Conservation (phyloP, 2,888 invertebrate species). For the Sussaba pulchella region DNA sequence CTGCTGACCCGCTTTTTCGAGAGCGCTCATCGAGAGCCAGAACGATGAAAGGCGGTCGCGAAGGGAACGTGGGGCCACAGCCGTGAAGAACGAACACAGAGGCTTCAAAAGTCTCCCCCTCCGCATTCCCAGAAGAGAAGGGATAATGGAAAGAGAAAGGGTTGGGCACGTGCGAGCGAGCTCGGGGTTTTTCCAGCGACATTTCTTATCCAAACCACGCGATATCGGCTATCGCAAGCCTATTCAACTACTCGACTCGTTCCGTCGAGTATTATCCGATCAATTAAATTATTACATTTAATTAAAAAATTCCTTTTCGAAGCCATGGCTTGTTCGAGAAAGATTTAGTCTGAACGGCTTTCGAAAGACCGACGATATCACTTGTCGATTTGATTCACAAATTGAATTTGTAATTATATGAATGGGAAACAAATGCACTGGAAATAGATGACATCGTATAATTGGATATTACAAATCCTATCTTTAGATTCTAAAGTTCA, state of each 20-base stretch:
- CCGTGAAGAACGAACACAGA: constrained; percentile 13
- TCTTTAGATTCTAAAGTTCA: no score
- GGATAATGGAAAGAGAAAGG: constrained; percentile 30
- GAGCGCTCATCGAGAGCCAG: constrained; percentile 45
- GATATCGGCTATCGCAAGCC: background rate
- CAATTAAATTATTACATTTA: background rate
- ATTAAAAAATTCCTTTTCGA: no score
- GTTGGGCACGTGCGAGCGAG: constrained; percentile 29
- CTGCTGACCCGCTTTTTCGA: constrained; percentile 57
- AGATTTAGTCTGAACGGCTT: no score
- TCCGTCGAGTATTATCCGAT: background rate
- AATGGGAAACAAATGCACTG: no score
- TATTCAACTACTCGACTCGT: constrained; percentile 1
- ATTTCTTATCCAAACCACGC: constrained; percentile 10
- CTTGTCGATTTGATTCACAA: no score
- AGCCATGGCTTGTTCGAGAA: background rate
- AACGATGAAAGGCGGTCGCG: constrained; percentile 36
- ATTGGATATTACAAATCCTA: no score
- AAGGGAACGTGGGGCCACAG: background rate
- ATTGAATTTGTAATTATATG: no score
- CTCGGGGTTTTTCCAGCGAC: constrained; percentile 45
- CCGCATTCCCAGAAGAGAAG: constrained; percentile 35
- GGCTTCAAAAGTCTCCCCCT: constrained; percentile 31
- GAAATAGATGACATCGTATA: no score
- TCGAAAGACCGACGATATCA: no score